Base-by-base conservation (phyloP, 1,140 invertebrate species). In the Papilio xuthus region DNA sequence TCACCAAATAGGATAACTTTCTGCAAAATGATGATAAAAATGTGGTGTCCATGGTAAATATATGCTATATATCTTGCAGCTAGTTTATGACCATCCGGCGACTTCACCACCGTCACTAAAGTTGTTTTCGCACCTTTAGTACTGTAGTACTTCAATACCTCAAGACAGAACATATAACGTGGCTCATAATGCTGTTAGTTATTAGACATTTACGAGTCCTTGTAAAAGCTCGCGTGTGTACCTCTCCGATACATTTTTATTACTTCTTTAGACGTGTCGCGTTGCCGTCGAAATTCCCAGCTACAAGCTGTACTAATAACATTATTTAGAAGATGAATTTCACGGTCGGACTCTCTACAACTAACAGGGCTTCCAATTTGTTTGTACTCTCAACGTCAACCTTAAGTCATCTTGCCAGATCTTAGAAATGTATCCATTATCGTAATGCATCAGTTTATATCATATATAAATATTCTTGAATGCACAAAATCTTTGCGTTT, bases 191-290 rank as follows among this genome's bases (percentile, higher is more conserved):
- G 26, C 26, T 67, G 26, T 67, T 67, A 67, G 60, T 67, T 67
- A 28, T 67, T 67, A 67, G 60, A 67, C 60, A 67, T 67, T 67
- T 67, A 67, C 60, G 60, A 67, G 60, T 32, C 23, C 23, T 13
- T 67, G 28, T 28, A 67, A 67, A 67, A 32, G 60, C 60, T 67
- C 56, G 60, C 23, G 26, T 32, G 60, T 67, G 26, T 67, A 28
- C 60, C 56, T 60, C 56, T 60, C 56, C 60, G 23, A 67, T 67
- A 67, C 60, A 28, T 12, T 67, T 67, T 67, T 67, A 67, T 67
- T 67, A 67, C 26, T 15, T 23, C n/a, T 28, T 67, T 13, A 28
- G 26, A 67, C 60, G 26, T 67, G 26, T 28, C 60, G 26, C 12
- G 23, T 18, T 15, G 26, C 26, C 26, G 28, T 28, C 60, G 60